These are phyloP conservation scores for Aelia acuminata DNA, from an alignment of 2,888 invertebrate species.

Conservation along the genomic window DNA sequence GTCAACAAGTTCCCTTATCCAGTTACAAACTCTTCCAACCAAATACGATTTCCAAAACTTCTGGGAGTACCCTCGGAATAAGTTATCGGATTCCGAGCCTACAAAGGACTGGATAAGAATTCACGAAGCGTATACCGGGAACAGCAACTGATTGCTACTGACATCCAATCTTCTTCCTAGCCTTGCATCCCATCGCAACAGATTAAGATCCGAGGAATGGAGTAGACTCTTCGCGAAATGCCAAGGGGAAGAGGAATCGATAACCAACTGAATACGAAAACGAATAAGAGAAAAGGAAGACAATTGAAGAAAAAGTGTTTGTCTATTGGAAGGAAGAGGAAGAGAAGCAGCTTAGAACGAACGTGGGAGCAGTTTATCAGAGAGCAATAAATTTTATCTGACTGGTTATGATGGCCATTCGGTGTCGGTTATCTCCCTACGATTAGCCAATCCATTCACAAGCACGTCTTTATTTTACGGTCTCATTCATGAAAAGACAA, in stretches of 20 bases:
- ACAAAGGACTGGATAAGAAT: constrained; percentile 29
- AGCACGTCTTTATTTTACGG: not conserved
- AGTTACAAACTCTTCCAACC: too few relatives aligned
- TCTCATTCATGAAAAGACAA: not conserved
- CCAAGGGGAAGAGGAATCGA: not conserved
- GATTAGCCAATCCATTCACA: not conserved
- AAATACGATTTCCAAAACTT: not conserved
- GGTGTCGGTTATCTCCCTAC: not conserved
- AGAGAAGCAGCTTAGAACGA: not conserved
- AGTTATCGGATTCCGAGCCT: not conserved
- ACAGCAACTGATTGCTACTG: constrained; percentile 20
- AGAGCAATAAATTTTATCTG: constrained; percentile 26
- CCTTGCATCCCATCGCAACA: not conserved
- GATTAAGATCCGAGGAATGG: constrained; percentile 4
- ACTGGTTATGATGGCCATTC: not conserved
- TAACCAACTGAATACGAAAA: not conserved
- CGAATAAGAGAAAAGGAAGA: not conserved
- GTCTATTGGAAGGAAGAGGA: not conserved
- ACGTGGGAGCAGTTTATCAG: not conserved
- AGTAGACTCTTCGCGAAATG: not conserved
- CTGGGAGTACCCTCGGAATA: not conserved
- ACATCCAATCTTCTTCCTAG: constrained; percentile 9
- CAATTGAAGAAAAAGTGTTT: not conserved
- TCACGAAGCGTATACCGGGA: not conserved
- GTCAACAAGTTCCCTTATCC: not conserved